Percentiles rank a stretch among this genome's conserved stretches.
Conservation (phyloP, 2,888 invertebrate genomes). For the Capitulum mitella region DNA sequence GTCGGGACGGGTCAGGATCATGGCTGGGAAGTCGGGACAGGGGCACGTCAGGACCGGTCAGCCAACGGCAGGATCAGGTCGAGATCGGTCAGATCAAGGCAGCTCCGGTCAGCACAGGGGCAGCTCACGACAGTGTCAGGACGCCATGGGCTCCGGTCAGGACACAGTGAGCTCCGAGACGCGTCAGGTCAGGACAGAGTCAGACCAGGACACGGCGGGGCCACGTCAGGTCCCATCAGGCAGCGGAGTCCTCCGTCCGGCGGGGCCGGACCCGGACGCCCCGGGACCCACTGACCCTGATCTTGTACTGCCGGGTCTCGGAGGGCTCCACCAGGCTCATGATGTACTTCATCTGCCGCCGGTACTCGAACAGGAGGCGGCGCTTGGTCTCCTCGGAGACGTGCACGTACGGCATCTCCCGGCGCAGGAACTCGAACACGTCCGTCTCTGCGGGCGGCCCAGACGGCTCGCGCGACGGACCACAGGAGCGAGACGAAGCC, state of each 20-base stretch:
- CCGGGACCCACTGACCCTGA: neutral
- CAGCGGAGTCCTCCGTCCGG: too few relatives aligned
- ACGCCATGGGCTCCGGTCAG: neutral
- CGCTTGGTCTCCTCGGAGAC: conserved; percentile 21
- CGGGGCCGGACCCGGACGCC: too few relatives aligned
- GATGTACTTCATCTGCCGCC: conserved; percentile 1
- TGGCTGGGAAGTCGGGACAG: neutral
- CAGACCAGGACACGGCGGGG: neutral
- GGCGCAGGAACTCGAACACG: conserved; percentile 20
- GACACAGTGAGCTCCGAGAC: too few relatives aligned
- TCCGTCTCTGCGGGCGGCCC: neutral
- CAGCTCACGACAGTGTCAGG: neutral
- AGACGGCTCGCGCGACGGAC: neutral
- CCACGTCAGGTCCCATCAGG: neutral
- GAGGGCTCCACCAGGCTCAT: neutral
- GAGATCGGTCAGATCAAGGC: neutral
- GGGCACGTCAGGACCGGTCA: neutral
- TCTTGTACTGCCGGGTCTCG: neutral
- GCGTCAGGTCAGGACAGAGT: neutral
- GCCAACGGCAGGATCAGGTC: neutral
- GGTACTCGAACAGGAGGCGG: neutral
- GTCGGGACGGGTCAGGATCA: neutral
- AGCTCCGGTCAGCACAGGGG: neutral
- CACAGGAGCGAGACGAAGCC: too few relatives aligned
- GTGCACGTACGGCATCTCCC: conserved; percentile 2